Percentiles rank a stretch among this genome's conserved stretches.
These are phyloP conservation scores for Diploscapter pachys DNA, from an alignment of 1,140 invertebrate genomes.

Conservation along the genomic window DNA sequence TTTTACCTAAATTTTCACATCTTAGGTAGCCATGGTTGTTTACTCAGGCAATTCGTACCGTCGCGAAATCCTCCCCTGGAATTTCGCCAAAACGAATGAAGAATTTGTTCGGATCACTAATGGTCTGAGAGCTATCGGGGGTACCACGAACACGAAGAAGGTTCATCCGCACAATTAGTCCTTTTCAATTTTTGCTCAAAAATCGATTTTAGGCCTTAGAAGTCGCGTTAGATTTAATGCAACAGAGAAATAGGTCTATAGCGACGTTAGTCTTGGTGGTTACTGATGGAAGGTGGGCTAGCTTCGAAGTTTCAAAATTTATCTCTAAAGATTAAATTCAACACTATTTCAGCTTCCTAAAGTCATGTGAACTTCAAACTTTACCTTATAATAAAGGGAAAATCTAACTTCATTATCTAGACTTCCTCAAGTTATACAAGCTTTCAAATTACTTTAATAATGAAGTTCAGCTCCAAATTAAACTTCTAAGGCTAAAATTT, in stretches of 20 bases:
- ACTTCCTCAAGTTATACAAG: too few relatives aligned
- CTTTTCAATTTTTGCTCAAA: not conserved
- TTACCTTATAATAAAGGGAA: too few relatives aligned
- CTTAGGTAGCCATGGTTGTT: slow-evolving; percentile 54
- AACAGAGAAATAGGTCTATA: slow-evolving; percentile 46
- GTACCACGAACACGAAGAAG: slow-evolving; percentile 51
- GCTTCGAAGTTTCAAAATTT: not conserved
- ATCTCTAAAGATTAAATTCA: not conserved
- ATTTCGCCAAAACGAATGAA: slow-evolving; percentile 56
- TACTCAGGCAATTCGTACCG: slow-evolving; percentile 50
- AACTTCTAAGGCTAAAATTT: too few relatives aligned
- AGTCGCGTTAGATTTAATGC: slow-evolving; percentile 50
- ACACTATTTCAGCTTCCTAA: too few relatives aligned
- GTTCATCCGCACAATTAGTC: not conserved
- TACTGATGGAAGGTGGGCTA: slow-evolving; percentile 44
- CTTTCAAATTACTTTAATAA: too few relatives aligned
- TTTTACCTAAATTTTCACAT: slow-evolving; percentile 29
- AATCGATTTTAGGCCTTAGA: slow-evolving; percentile 44
- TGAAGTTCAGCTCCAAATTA: too few relatives aligned
- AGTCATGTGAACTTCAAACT: too few relatives aligned
- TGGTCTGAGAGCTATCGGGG: slow-evolving; percentile 50
- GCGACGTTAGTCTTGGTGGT: slow-evolving; percentile 53
- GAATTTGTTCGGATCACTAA: slow-evolving; percentile 45
- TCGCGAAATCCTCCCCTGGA: slow-evolving; percentile 52
- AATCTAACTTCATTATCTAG: too few relatives aligned